Evolutionary conservation across 2,113 vertebrate genomes (phyloP).

Genomic region (Scortum barcoo): DNA sequence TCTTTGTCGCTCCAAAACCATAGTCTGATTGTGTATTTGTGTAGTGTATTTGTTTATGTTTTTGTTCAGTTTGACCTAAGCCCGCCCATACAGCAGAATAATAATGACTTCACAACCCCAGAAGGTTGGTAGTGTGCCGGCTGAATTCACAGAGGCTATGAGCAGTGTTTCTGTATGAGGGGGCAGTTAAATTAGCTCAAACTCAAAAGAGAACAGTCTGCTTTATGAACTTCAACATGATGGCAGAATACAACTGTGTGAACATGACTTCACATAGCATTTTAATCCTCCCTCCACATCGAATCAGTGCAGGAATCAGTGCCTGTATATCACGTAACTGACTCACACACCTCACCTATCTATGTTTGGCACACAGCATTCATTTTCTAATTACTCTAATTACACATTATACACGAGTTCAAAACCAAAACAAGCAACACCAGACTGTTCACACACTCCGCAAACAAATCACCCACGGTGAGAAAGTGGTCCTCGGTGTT

Average conservation of each 20-base stretch:
- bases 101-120: too few relatives aligned
- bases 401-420: background rate
- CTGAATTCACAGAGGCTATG: background rate
- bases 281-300: background rate
- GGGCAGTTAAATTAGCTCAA: background rate
- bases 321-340: background rate
- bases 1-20: too few relatives aligned
- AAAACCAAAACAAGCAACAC: background rate
- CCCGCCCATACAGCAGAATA: too few relatives aligned
- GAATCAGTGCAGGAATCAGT: background rate
- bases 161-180: too few relatives aligned
- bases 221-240: too few relatives aligned
- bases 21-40: too few relatives aligned
- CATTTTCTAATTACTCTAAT: background rate
- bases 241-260: too few relatives aligned
- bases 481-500: too few relatives aligned
- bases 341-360: background rate
- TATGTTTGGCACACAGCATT: background rate
- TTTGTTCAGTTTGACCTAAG: too few relatives aligned
- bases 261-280: too few relatives aligned
- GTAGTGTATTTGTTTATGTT: too few relatives aligned
- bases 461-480: background rate
- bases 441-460: background rate
- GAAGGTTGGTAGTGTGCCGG: background rate
- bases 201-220: too few relatives aligned